Percentiles rank a stretch among this genome's conserved stretches.
phyloP scores from a whole-genome alignment of 1,140 invertebrate genomes.

The Aphidius ervi region DNA sequence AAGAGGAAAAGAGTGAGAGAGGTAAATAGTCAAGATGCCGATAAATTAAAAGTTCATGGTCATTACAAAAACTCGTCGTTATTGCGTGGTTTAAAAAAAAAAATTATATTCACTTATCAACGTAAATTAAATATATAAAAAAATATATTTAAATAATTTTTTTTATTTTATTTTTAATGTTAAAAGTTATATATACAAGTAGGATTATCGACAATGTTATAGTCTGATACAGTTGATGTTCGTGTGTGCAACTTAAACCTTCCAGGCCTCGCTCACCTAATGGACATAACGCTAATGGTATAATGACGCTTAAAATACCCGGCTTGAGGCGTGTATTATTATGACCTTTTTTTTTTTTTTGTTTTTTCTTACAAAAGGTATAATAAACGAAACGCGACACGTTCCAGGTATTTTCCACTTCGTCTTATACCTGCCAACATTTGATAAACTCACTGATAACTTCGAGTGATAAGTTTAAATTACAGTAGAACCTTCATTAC shows the following conservation, averaged over 20 bases:
- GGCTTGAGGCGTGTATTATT: background rate
- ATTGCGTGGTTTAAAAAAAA: too few species aligned
- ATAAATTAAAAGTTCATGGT: too few species aligned
- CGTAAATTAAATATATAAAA: too few species aligned
- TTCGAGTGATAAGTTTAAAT: too few species aligned
- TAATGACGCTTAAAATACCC: constrained; percentile 16
- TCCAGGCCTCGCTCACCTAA: constrained; percentile 19
- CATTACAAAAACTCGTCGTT: too few species aligned
- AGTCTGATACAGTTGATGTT: constrained; percentile 30
- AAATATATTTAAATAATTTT: too few species aligned
- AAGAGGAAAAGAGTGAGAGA: background rate
- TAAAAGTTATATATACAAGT: background rate
- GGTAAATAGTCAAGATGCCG: background rate
- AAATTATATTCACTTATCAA: too few species aligned
- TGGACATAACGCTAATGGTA: constrained; percentile 18
- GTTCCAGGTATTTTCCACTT: constrained; percentile 8
- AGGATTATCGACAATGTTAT: constrained; percentile 19
- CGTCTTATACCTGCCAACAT: background rate
- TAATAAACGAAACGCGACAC: constrained; percentile 13
- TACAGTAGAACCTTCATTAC: too few species aligned
- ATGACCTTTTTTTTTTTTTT: too few species aligned
- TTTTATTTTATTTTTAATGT: too few species aligned
- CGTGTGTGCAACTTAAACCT: constrained; percentile 24
- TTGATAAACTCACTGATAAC: background rate
- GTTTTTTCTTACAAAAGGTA: too few species aligned